These are phyloP conservation scores for Ginglymostoma cirratum DNA, from an alignment of 2,113 vertebrate genomes.

Conservation along the genomic window DNA sequence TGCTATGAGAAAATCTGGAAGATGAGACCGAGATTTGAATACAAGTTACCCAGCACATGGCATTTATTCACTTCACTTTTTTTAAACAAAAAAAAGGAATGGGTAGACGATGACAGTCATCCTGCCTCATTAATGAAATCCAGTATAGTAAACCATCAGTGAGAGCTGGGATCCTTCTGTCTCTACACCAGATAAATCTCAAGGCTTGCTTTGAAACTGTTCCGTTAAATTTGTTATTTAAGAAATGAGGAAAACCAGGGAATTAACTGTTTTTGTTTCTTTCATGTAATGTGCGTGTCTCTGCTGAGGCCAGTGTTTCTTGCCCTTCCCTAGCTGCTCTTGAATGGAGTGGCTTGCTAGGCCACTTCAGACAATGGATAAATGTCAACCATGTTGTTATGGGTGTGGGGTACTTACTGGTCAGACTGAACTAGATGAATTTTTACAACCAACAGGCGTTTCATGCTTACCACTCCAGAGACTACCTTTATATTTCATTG, in stretches of 20 bases:
- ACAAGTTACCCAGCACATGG: background rate
- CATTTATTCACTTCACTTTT: background rate
- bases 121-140: background rate
- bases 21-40: background rate
- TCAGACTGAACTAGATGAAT: background rate
- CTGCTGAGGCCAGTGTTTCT: background rate
- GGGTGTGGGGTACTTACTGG: background rate
- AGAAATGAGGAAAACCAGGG: background rate
- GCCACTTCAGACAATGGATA: background rate
- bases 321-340: background rate
- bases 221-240: background rate
- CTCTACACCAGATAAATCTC: background rate
- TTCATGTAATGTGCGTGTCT: background rate
- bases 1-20: background rate
- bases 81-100: background rate
- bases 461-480: background rate
- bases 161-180: background rate
- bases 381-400: background rate
- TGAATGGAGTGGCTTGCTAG: background rate
- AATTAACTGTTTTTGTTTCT: background rate
- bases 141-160: background rate
- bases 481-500: background rate
- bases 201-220: background rate
- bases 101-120: background rate
- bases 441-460: background rate